These are phyloP conservation scores for Julus scandinavius DNA, from an alignment of 2,888 invertebrate genomes.

Conservation along the genomic window DNA sequence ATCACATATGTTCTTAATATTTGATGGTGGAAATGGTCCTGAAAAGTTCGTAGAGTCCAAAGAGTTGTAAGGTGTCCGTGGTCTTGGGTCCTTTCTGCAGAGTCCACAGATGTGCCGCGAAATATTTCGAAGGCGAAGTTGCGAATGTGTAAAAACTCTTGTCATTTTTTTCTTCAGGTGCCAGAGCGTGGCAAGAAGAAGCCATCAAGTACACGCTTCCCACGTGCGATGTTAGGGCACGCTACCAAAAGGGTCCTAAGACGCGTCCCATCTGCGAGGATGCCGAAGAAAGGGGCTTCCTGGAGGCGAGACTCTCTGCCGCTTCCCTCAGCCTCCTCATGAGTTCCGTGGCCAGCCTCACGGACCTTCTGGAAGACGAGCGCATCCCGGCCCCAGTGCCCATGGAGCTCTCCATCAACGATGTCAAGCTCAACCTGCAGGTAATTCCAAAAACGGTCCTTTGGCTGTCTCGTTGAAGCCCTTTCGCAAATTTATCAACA, in stretches of 20 bases:
- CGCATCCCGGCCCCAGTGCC: constrained; percentile 83
- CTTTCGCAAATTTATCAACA: too few relatives aligned
- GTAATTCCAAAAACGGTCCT: constrained; percentile 4
- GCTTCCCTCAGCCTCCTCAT: constrained; percentile 73
- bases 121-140: too few relatives aligned
- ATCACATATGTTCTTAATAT: not conserved
- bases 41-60: too few relatives aligned
- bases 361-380: constrained; percentile 89
- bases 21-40: not conserved
- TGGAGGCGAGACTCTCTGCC: constrained; percentile 60
- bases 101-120: too few relatives aligned
- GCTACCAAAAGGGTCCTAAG: constrained; percentile 53
- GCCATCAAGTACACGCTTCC: constrained; percentile 46
- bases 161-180: constrained; percentile 47
- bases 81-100: too few relatives aligned
- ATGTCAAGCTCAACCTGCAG: constrained; percentile 55
- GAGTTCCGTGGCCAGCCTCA: constrained; percentile 83
- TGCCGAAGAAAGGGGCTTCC: constrained; percentile 62
- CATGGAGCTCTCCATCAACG: constrained; percentile 69
- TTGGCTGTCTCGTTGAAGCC: too few relatives aligned
- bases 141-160: not conserved
- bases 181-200: constrained; percentile 56
- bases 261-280: constrained; percentile 60
- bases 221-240: constrained; percentile 52
- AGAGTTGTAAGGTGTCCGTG: too few relatives aligned